Conservation (phyloP, 2,113 vertebrate genomes). For the Plectropomus leopardus region DNA sequence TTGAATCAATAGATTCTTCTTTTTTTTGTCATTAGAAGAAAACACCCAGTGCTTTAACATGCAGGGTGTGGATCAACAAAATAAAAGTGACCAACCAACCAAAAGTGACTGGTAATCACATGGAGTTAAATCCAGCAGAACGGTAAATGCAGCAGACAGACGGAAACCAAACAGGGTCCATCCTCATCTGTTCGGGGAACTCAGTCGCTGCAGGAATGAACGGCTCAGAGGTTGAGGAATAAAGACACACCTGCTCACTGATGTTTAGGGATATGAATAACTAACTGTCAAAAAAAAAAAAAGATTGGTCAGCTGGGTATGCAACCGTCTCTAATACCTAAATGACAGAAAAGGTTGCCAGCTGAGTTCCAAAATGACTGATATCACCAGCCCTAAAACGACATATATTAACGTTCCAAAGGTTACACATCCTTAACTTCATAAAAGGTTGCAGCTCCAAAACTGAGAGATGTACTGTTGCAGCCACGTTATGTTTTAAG, state of each 20-base stretch:
- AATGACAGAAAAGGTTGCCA: no score
- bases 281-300: neutral
- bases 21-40: neutral
- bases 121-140: neutral
- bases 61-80: neutral
- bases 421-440: no score
- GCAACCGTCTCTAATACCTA: no score
- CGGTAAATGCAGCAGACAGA: neutral
- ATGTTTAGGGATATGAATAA: neutral
- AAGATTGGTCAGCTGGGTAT: neutral
- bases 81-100: neutral
- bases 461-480: no score
- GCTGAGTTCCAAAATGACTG: no score
- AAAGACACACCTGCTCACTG: neutral
- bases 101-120: neutral
- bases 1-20: neutral
- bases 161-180: neutral
- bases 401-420: no score
- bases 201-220: neutral
- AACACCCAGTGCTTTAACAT: neutral
- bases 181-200: neutral
- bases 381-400: no score
- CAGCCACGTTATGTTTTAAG: no score
- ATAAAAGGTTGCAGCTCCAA: no score
- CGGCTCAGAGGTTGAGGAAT: neutral